phyloP scores from a whole-genome alignment of 2,113 vertebrate species.

The Ceyx cyanopectus region DNA sequence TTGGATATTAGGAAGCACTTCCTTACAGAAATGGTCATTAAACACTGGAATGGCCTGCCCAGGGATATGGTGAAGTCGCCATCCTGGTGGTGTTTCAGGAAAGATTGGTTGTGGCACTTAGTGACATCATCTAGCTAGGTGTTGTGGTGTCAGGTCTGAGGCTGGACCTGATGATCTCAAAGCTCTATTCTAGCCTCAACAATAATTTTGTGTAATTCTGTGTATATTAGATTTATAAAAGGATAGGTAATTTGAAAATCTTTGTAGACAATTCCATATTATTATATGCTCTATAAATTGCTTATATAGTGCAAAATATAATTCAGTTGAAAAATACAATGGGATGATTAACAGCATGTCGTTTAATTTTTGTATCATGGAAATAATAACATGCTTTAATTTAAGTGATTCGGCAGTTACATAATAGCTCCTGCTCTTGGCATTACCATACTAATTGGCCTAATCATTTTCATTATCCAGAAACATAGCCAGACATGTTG shows the following conservation, averaged over 20 bases:
- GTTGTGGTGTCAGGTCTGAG: too few relatives aligned
- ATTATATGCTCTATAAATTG: background rate
- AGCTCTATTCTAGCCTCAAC: too few relatives aligned
- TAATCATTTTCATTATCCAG: background rate
- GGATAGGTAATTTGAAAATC: background rate
- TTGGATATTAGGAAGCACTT: too few relatives aligned
- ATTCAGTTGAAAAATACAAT: constrained; percentile 11
- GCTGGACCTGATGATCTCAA: too few relatives aligned
- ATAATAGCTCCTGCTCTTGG: background rate
- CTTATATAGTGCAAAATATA: background rate
- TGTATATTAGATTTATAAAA: background rate
- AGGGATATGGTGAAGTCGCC: too few relatives aligned
- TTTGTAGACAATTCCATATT: background rate
- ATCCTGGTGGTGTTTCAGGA: too few relatives aligned
- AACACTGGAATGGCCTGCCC: too few relatives aligned
- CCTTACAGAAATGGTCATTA: too few relatives aligned
- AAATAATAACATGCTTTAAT: constrained; percentile 19
- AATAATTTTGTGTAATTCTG: too few relatives aligned
- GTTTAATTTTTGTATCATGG: background rate
- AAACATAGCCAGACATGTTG: background rate
- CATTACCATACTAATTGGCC: background rate
- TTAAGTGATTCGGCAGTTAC: background rate
- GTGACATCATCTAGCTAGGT: too few relatives aligned
- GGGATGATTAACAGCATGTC: constrained; percentile 10
- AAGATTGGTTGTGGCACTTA: too few relatives aligned